Base-by-base conservation (phyloP, 2,888 invertebrate species). In the Pachydiplax longipennis region DNA sequence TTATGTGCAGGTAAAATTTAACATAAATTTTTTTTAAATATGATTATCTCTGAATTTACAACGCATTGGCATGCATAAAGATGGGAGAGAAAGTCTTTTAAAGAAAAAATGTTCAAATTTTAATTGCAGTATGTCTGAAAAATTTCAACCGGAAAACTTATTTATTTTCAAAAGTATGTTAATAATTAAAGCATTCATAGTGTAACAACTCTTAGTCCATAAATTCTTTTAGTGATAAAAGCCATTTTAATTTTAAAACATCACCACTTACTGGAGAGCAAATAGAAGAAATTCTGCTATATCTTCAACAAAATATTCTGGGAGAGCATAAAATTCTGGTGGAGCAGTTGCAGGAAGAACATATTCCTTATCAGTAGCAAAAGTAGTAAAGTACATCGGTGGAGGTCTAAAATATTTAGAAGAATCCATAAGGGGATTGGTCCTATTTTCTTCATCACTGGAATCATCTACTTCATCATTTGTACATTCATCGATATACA, bases 301-400 rank as follows among this genome's bases (percentile, higher is more conserved):
- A 94, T 99, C 99, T 94, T 99, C 99, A 92, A 99, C 96, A 94
- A 98, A 98, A 97, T 99, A 99, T 95, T 99, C 99, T 80, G 99
- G 99, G 93, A 98, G 95, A 92, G 99, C 98, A 90, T 97, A 96
- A 95, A 99, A 99, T 92, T 97, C 95, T 92, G 95, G 95, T 25
- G 97, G 96, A 90, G 96, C 95, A 92, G 96, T 95, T 65, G 95
- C 95, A 25, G 96, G 96, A 91, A 96, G 94, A 90, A 95, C 61
- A 65, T 40, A 81, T 31, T 92, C 94, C 94, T 82, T 80, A 35
- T 82, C 91, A n/a, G 53, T 15, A 4, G 58, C 1, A 5, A 35
- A 65, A 4, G 12, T 2, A 10, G n/a, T 4, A 10, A 31, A 12
- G 31, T 25, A 25, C 12, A 10, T 10, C 2, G 15, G 25, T 31